A percentile compares a stretch with the other conserved stretches of the same genome.
Evolutionary conservation across 2,888 invertebrate species (phyloP).

Genomic region (Strigamia maritima): DNA sequence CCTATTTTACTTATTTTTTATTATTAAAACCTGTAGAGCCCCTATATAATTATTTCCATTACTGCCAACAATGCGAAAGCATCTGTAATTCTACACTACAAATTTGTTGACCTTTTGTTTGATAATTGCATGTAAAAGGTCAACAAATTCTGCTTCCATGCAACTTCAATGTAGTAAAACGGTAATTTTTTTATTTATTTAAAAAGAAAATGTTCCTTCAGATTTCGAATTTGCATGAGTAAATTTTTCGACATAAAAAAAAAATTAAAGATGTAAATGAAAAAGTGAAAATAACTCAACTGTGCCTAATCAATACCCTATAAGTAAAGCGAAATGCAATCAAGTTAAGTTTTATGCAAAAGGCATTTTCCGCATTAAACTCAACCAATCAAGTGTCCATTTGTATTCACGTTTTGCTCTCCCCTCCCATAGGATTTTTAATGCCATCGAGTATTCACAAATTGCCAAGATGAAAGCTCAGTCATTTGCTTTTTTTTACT

Average conservation of each 20-base stretch:
- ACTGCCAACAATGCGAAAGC: not conserved
- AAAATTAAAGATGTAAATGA: not conserved
- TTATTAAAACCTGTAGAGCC: not conserved
- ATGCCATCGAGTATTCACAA: constrained; percentile 2
- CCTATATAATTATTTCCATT: not conserved
- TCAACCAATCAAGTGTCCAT: constrained; percentile 15
- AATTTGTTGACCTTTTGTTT: not conserved
- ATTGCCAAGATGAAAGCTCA: constrained; percentile 15
- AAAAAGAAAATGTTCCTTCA: not conserved
- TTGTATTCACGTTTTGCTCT: constrained; percentile 9
- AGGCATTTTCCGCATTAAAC: not conserved
- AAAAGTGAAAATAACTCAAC: not conserved
- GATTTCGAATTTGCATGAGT: not conserved
- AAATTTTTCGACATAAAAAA: not conserved
- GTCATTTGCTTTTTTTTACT: constrained; percentile 14
- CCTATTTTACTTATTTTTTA: too few relatives aligned
- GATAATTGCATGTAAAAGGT: not conserved
- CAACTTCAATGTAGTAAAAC: too few relatives aligned
- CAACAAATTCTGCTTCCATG: not conserved
- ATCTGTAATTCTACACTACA: not conserved
- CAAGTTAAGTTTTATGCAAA: constrained; percentile 5
- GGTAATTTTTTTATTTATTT: not conserved
- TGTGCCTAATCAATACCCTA: not conserved
- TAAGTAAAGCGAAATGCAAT: not conserved
- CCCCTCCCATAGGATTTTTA: not conserved